Conservation (phyloP, 2,888 invertebrate genomes). For the Eumerus sabulonum region DNA sequence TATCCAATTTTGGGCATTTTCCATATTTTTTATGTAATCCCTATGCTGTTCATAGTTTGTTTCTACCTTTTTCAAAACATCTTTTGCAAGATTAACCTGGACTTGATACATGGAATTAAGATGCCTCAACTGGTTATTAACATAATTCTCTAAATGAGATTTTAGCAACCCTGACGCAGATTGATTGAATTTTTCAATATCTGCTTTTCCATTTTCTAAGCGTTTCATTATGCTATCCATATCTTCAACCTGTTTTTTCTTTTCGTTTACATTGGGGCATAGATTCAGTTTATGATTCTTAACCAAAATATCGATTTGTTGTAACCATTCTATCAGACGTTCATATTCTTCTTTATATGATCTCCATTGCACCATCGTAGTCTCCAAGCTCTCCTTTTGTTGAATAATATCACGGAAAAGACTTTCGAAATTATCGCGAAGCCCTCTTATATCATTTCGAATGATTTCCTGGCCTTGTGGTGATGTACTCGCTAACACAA, state of each 20-base stretch:
- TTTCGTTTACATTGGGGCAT: conserved; percentile 88
- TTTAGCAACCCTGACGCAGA: conserved; percentile 87
- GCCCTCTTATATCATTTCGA: conserved; percentile 90
- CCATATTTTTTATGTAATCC: conserved; percentile 87
- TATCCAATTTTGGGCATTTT: conserved; percentile 91
- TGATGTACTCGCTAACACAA: conserved; percentile 91
- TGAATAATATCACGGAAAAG: conserved; percentile 91
- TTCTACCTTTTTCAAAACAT: conserved; percentile 94
- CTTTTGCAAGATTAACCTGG: conserved; percentile 91
- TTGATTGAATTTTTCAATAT: conserved; percentile 90
- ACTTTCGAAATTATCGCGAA: conserved; percentile 90
- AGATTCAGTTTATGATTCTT: conserved; percentile 93
- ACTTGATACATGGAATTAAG: conserved; percentile 94
- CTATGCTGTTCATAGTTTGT: conserved; percentile 92
- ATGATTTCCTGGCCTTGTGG: conserved; percentile 88
- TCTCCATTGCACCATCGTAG: conserved; percentile 90
- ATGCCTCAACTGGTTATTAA: conserved; percentile 91
- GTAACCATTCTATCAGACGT: conserved; percentile 93
- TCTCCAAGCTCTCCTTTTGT: conserved; percentile 91
- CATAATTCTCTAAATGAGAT: conserved; percentile 92
- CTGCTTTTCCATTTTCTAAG: conserved; percentile 87
- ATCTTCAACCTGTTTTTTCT: conserved; percentile 90
- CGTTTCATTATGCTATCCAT: conserved; percentile 88
- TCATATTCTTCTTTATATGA: conserved; percentile 96
- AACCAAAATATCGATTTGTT: conserved; percentile 93